Evolutionary conservation across 2,888 invertebrate genomes (phyloP), one percentile per base, ranked within the genome.

Genomic region (Stenoptilia bipunctidactyla): DNA sequence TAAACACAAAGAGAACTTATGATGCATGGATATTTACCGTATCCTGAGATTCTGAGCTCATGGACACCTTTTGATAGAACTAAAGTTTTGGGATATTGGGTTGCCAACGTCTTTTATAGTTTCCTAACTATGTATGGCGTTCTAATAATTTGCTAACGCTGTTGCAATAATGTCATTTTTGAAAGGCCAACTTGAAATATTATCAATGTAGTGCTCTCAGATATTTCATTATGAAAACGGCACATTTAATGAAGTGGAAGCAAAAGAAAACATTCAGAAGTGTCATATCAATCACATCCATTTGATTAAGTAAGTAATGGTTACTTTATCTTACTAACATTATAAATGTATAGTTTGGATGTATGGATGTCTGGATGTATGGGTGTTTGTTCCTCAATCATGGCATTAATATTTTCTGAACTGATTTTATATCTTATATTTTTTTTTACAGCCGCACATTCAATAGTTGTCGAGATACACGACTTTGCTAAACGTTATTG

Each of bases 31-130:
- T 13, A 3, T 1, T 38, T 20, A 3, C 53, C 66, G 1, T 73
- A 68, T 52, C 77, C 80, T 33, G 74, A 79, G 52, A 71, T 79
- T 39, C 56, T 79, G 53, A 79, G 76, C 37, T 74, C 77, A 1
- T 80, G 79, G 79, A 46, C 63, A 1, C 79, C 77, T 1, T 71
- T 75, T 40, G 65, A 80, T 40, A 68, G 58, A 43, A 53, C 66
- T 0, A 52, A 48, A 43, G 69, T 72, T 0, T 40, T 47, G 1
- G 79, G 77, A 1, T 80, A 73, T 50, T 67, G 62, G 55, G 13
- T 57, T 1, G 47, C 61, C 27, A 45, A 55, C 41, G 6, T 67
- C 2, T 56, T 63, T 34, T 76, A 82, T 34, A 41, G 56, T 0
- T 42, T 63, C 14, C 64, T 72, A 34, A 68, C 66, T 42, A 55